A percentile compares a stretch with the other conserved stretches of the same genome.
Conservation (phyloP, 2,888 invertebrate species). For the Conchocele bisecta region DNA sequence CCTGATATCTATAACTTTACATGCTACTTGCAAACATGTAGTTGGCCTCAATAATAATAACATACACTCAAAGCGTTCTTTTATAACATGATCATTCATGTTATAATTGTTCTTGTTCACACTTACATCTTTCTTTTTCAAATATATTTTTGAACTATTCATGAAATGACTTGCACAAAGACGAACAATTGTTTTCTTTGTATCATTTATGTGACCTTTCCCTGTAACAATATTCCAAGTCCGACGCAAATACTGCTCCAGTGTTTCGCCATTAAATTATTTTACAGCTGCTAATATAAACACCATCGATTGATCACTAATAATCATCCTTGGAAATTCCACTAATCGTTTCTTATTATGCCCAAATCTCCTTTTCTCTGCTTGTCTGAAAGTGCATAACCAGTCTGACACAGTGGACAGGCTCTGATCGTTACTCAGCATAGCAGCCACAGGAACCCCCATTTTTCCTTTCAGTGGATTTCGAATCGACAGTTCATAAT, state of each 20-base stretch:
- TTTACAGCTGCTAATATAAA: conserved; percentile 20
- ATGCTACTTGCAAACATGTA: too few relatives aligned
- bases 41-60: too few relatives aligned
- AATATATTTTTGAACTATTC: too few relatives aligned
- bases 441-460: conserved; percentile 29
- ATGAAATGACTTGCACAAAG: conserved; percentile 16
- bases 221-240: conserved; percentile 10
- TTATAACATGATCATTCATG: too few relatives aligned
- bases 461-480: conserved; percentile 36
- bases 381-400: conserved; percentile 5
- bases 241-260: conserved; percentile 2
- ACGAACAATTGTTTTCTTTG: conserved; percentile 3
- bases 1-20: too few relatives aligned
- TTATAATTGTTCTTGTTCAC: too few relatives aligned
- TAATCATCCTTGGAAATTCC: background rate
- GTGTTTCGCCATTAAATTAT: conserved; percentile 20
- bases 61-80: too few relatives aligned
- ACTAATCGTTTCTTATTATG: background rate
- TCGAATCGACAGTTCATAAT: conserved; percentile 33
- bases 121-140: too few relatives aligned
- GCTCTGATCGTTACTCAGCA: conserved; percentile 27
- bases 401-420: conserved; percentile 17
- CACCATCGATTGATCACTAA: conserved; percentile 36
- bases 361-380: background rate
- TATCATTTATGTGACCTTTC: background rate